Evolutionary conservation across 2,797 vertebrate genomes (phyloP).

Genomic region (Enteromius anoplus): DNA sequence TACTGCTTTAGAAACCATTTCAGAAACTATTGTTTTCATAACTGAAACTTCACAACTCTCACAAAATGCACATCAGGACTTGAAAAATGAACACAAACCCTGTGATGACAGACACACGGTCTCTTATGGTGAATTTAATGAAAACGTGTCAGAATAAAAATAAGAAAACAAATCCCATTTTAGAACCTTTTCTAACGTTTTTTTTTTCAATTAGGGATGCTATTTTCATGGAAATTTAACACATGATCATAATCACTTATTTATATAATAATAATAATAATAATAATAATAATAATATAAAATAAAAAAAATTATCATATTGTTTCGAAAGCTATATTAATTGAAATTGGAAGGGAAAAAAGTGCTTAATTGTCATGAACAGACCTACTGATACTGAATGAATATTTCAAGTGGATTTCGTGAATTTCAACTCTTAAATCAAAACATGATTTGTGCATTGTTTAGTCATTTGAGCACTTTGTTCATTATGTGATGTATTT

Average conservation of each 20-base stretch:
- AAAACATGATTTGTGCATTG: constrained; percentile 54
- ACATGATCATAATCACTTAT: background rate
- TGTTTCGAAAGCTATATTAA: background rate
- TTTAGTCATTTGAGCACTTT: constrained; percentile 52
- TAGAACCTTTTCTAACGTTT: background rate
- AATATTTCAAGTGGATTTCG: background rate
- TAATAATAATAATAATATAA: no score
- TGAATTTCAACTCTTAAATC: constrained; percentile 45
- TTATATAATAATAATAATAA: no score
- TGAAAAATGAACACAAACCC: background rate
- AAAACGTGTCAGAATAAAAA: background rate
- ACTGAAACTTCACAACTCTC: background rate
- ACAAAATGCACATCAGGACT: background rate
- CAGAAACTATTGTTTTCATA: background rate
- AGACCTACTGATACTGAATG: background rate
- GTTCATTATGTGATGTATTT: constrained; percentile 20
- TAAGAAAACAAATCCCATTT: background rate
- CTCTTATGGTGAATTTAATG: constrained; percentile 9
- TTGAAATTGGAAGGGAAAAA: background rate
- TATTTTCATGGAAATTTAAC: background rate
- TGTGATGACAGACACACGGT: background rate
- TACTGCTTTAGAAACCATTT: background rate
- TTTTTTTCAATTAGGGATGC: background rate
- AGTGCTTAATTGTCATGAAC: background rate
- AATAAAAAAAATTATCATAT: no score